Evolutionary conservation across 2,113 vertebrate genomes (phyloP), one percentile per base, ranked within the genome.

Genomic region (Euleptes europaea): DNA sequence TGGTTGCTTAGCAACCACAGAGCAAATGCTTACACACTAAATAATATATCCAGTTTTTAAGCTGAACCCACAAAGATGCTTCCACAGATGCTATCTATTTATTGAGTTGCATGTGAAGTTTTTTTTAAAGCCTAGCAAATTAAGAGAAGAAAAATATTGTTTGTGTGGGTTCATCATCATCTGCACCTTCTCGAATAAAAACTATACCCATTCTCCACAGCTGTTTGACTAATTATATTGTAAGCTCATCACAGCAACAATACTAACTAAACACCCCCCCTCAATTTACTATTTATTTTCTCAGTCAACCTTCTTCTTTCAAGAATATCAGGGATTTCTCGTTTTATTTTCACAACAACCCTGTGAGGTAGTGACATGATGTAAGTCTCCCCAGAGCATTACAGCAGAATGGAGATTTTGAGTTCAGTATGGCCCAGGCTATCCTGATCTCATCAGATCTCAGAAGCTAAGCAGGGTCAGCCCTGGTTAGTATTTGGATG

Each of bases 1-100:
- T 83, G n/a, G 91, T 95, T 92, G 83, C 93, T 88, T 90, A 94
- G 92, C 92, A 94, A 95, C 92, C 66, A 47, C 51, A 19, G 31
- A 91, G 74, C n/a, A 86, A 49, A 33, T 65, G 71, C 71, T 44
- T 87, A 60, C 49, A 91, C 82, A 93, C 85, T 35, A 33, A 89
- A 75, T 86, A 66, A 47, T 31, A 71, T 15, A 26, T 82, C 28
- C 42, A 86, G 49, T 78, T 90, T 90, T 76, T 84, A n/a, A 84
- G 44, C 65, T 80, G 54, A 91, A 42, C 82, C 82, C 15, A 73
- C 26, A 65, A 83, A 83, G 78, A 84, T 44, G 33, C 76, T 83
- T n/a, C 4, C 2, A 77, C 4, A 78, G n/a, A 73, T 86, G 38
- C 65, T 0, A 21, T 26, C 31, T 23, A 31, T 75, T 88, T 13